Evolutionary conservation across 2,797 vertebrate species (phyloP).

Genomic region (Enteromius afrohamiltoni): DNA sequence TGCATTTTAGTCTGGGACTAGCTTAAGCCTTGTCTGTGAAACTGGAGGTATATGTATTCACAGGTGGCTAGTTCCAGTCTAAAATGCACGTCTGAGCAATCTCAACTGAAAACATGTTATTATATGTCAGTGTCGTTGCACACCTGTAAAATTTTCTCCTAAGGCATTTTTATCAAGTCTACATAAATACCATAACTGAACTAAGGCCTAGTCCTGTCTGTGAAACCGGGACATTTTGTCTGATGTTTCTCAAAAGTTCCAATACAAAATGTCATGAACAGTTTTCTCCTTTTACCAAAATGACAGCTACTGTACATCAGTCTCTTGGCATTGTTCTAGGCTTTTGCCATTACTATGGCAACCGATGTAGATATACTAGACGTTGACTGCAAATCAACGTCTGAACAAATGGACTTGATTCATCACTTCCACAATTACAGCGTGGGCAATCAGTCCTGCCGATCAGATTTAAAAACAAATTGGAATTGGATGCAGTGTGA

Average conservation of each 20-base stretch:
- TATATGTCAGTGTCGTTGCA: too few species aligned
- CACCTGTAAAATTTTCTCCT: too few species aligned
- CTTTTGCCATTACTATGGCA: slow-evolving; percentile 7
- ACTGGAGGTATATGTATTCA: too few species aligned
- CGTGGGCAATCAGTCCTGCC: neutral
- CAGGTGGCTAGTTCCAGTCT: too few species aligned
- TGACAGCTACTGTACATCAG: neutral
- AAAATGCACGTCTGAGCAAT: too few species aligned
- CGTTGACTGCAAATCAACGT: neutral
- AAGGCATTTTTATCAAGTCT: too few species aligned
- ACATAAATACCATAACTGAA: too few species aligned
- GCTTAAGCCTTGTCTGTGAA: too few species aligned
- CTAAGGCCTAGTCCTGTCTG: too few species aligned
- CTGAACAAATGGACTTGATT: slow-evolving; percentile 17
- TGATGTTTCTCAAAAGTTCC: neutral
- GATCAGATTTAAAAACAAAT: neutral
- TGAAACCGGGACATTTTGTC: neutral
- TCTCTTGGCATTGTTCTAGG: slow-evolving; percentile 12
- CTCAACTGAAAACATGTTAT: too few species aligned
- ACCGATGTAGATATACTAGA: slow-evolving; percentile 10
- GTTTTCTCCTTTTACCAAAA: neutral
- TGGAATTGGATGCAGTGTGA: neutral
- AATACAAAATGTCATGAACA: neutral
- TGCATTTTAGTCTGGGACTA: too few species aligned
- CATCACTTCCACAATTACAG: slow-evolving; percentile 3